Evolutionary conservation across 2,888 invertebrate genomes (phyloP).

Genomic region (Pyralis farinalis): DNA sequence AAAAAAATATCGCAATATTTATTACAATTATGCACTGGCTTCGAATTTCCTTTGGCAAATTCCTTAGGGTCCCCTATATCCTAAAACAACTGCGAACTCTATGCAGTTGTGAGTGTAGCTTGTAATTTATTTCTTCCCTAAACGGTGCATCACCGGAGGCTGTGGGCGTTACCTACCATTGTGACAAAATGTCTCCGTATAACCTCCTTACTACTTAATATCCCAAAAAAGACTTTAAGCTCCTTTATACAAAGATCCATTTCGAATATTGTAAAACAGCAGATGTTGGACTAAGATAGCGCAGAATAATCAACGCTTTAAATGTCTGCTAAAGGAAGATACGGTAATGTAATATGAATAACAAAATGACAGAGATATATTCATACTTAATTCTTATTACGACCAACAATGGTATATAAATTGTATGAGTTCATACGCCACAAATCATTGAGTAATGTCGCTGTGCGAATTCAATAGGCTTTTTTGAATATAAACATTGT

Average conservation of each 20-base stretch:
- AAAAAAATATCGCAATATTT: too few species aligned
- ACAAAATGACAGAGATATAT: slow-evolving; percentile 78
- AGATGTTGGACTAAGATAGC: slow-evolving; percentile 73
- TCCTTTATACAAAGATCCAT: slow-evolving; percentile 34
- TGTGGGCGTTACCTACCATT: slow-evolving; percentile 77
- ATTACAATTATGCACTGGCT: too few species aligned
- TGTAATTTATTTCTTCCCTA: slow-evolving; percentile 77
- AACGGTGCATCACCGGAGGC: slow-evolving; percentile 77
- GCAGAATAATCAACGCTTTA: slow-evolving; percentile 81
- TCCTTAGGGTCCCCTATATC: slow-evolving; percentile 55
- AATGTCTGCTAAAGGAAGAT: slow-evolving; percentile 80
- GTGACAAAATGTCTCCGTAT: slow-evolving; percentile 79
- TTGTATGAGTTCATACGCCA: slow-evolving; percentile 36
- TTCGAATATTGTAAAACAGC: slow-evolving; percentile 36
- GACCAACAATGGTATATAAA: slow-evolving; percentile 64
- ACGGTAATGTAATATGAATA: slow-evolving; percentile 80
- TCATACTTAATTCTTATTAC: slow-evolving; percentile 75
- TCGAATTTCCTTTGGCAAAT: slow-evolving; percentile 29
- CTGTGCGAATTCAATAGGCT: slow-evolving; percentile 11
- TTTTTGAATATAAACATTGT: slow-evolving; percentile 5
- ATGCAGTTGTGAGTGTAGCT: slow-evolving; percentile 54
- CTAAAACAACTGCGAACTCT: slow-evolving; percentile 48
- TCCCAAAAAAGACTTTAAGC: slow-evolving; percentile 53
- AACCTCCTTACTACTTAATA: slow-evolving; percentile 41
- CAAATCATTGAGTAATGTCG: slow-evolving; percentile 37